Conservation (phyloP, 2,113 vertebrate species). For the Heterocephalus glaber region DNA sequence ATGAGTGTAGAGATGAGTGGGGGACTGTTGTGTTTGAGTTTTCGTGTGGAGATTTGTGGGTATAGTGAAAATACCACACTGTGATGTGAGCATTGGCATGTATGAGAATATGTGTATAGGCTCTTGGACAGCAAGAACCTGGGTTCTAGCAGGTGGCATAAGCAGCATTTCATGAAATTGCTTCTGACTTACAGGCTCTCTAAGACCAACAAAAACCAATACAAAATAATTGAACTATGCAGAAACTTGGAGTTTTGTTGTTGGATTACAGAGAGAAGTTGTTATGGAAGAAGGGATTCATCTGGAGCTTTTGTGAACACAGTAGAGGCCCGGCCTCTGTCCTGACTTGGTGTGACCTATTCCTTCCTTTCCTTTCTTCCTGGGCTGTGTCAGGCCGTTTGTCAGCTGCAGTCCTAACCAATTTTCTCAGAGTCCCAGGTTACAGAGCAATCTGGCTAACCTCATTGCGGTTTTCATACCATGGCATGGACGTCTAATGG, state of each 20-base stretch:
- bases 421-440: conserved; percentile 53
- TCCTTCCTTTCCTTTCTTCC: background rate
- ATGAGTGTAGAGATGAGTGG: background rate
- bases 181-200: background rate
- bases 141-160: conserved; percentile 55
- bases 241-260: conserved; percentile 2
- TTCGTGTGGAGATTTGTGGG: background rate
- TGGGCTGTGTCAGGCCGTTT: background rate
- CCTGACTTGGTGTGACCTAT: background rate
- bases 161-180: conserved; percentile 41
- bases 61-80: background rate
- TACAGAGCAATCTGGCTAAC: conserved; percentile 38
- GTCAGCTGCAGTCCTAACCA: conserved; percentile 9
- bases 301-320: background rate
- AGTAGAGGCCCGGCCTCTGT: background rate
- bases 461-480: conserved; percentile 33
- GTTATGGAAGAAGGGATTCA: background rate
- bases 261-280: background rate
- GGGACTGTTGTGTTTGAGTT: background rate
- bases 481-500: background rate
- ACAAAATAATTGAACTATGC: conserved; percentile 30
- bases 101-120: background rate
- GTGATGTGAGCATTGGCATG: background rate
- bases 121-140: background rate
- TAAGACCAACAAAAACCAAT: conserved; percentile 55